Conservation (phyloP, 1,140 invertebrate genomes). For the Drosophila littoralis region DNA sequence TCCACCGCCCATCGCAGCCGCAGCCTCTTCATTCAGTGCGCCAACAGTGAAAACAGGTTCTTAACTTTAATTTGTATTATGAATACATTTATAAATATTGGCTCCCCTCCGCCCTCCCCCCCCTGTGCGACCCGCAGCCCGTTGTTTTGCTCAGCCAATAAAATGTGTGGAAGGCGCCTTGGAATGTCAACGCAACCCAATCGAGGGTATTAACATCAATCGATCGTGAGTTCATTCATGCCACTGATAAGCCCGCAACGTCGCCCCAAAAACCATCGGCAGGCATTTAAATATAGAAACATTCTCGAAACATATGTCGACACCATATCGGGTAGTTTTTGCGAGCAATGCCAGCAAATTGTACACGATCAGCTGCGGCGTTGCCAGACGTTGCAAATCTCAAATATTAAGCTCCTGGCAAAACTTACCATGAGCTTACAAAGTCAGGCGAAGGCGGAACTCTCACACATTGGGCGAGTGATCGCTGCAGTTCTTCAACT, state of each 20-base stretch:
- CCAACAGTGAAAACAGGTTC: conserved; percentile 62
- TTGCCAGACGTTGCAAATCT: conserved; percentile 1
- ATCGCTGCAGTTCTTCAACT: conserved; percentile 4
- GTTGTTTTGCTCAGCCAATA: conserved; percentile 18
- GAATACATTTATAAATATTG: conserved; percentile 62
- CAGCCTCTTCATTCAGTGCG: conserved; percentile 28
- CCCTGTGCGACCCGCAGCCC: neutral
- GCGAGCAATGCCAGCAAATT: conserved; percentile 34
- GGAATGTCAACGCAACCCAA: conserved; percentile 71
- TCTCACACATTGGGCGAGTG: conserved; percentile 5
- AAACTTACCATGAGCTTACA: neutral
- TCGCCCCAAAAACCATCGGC: conserved; percentile 1
- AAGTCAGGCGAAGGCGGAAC: too few relatives aligned
- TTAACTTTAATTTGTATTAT: conserved; percentile 68
- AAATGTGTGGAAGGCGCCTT: conserved; percentile 43
- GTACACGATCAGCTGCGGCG: conserved; percentile 16
- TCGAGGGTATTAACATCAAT: conserved; percentile 77
- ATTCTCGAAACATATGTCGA: conserved; percentile 22
- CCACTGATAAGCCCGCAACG: conserved; percentile 64
- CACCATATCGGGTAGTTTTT: conserved; percentile 41
- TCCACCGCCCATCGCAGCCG: neutral
- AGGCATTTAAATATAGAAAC: conserved; percentile 15
- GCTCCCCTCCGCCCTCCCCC: neutral
- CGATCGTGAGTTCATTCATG: conserved; percentile 74
- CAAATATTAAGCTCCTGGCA: neutral